Evolutionary conservation across 2,113 vertebrate species (phyloP).

Genomic region (Danionella cerebrum): DNA sequence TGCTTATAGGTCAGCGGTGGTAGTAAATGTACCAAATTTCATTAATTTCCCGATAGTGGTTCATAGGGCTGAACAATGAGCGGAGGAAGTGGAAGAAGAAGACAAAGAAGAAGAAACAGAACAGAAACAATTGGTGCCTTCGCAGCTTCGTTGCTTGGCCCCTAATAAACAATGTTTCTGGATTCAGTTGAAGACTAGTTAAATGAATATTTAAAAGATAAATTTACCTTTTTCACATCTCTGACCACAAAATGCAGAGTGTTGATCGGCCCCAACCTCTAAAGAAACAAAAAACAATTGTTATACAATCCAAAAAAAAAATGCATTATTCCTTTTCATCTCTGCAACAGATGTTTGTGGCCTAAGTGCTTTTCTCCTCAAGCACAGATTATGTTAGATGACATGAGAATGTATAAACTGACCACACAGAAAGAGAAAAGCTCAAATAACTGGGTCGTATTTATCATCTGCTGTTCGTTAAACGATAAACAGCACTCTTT

Average conservation of each 20-base stretch:
- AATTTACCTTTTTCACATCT: slow-evolving; percentile 88
- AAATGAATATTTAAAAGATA: not conserved
- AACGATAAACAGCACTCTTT: not conserved
- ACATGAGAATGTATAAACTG: slow-evolving; percentile 1
- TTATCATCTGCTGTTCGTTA: not conserved
- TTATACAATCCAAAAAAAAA: not conserved
- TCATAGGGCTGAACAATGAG: no score
- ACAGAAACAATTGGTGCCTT: no score
- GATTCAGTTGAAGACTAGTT: no score
- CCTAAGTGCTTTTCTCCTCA: not conserved
- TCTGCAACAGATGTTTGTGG: not conserved
- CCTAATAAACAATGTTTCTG: no score
- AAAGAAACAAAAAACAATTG: not conserved
- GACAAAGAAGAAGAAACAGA: no score
- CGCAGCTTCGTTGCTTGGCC: no score
- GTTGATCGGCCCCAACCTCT: slow-evolving; percentile 87
- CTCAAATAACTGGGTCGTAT: not conserved
- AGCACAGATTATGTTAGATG: not conserved
- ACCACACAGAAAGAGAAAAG: not conserved
- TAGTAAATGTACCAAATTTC: no score
- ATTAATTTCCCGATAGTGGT: no score
- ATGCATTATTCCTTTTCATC: not conserved
- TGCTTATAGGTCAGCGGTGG: no score
- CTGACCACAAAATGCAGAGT: slow-evolving; percentile 84
- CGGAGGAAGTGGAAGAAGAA: no score